These are phyloP conservation scores for Diorhabda sublineata DNA, from an alignment of 1,140 invertebrate species.

Conservation along the genomic window DNA sequence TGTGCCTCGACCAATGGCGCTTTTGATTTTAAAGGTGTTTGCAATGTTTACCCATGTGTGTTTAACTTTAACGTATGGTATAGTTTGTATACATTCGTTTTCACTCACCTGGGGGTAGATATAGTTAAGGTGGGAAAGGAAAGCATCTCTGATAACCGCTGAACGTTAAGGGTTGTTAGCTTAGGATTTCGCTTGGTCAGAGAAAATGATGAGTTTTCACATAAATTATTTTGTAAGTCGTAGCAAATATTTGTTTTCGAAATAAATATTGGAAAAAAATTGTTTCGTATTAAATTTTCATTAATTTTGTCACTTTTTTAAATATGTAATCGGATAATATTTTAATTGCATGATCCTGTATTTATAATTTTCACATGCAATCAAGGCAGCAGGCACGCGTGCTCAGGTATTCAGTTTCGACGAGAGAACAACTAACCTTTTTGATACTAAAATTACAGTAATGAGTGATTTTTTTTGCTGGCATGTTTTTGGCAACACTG, in stretches of 20 bases:
- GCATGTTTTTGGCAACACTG: too few relatives aligned
- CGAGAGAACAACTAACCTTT: too few relatives aligned
- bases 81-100: background rate
- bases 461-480: too few relatives aligned
- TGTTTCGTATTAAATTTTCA: too few relatives aligned
- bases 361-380: too few relatives aligned
- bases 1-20: constrained; percentile 32
- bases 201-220: background rate
- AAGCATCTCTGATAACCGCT: background rate
- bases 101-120: constrained; percentile 1
- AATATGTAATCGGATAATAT: too few relatives aligned
- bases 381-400: too few relatives aligned
- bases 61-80: constrained; percentile 9
- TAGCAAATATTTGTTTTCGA: background rate
- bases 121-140: background rate
- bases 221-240: background rate
- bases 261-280: too few relatives aligned
- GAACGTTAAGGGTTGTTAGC: background rate
- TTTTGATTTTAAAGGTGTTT: constrained; percentile 23
- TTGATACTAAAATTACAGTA: too few relatives aligned
- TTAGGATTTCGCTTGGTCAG: background rate
- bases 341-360: too few relatives aligned
- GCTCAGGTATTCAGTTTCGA: too few relatives aligned
- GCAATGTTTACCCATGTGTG: constrained; percentile 25
- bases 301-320: too few relatives aligned